Conservation (phyloP, 1,140 invertebrate genomes). For the Brachionus manjavacas region DNA sequence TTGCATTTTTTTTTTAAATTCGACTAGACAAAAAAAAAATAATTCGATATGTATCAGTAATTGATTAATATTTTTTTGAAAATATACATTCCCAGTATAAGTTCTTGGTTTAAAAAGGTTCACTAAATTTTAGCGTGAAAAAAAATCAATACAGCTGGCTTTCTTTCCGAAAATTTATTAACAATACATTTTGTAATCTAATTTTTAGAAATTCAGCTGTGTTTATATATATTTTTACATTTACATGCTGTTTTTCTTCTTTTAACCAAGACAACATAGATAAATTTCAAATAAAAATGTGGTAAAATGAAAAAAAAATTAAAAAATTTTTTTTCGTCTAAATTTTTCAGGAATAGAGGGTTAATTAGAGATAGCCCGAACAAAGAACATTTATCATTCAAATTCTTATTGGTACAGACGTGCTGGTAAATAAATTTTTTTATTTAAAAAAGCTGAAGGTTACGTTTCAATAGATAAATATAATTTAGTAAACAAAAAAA, state of each 20-base stretch:
- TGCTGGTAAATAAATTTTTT: background rate
- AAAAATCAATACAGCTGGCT: background rate
- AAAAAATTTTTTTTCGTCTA: background rate
- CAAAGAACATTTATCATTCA: background rate
- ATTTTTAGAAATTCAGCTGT: background rate
- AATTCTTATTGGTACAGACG: background rate
- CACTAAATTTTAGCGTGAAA: no score
- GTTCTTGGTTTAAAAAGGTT: background rate
- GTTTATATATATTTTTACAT: background rate
- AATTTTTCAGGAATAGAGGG: background rate
- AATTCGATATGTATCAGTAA: no score
- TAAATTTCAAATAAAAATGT: background rate
- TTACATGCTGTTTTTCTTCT: background rate
- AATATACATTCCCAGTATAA: no score
- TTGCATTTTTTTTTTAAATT: no score
- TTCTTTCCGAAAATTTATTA: no score
- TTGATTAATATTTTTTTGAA: no score
- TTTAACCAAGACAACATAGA: background rate
- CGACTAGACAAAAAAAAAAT: no score
- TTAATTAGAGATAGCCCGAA: background rate
- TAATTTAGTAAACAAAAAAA: background rate
- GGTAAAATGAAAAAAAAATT: background rate
- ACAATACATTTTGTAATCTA: no score
- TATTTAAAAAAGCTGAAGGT: background rate
- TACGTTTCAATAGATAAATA: background rate